Base-by-base conservation (phyloP, 1,140 invertebrate species). In the Drosophila repleta region DNA sequence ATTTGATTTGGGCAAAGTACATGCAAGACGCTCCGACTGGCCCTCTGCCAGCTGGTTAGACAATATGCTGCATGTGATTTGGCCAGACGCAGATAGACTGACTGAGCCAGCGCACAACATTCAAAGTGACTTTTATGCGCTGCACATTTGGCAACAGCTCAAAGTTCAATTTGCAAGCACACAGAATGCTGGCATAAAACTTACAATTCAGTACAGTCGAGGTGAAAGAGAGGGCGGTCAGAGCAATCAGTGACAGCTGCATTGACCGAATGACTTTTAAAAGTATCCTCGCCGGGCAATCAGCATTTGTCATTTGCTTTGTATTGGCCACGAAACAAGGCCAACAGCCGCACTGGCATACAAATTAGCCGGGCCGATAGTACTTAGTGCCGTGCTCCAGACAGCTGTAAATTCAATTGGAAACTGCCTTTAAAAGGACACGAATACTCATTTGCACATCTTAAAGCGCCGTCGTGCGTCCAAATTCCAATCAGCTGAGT, bases 161-260 rank as follows among this genome's bases (percentile, higher is more conserved):
- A 80, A 61, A 67, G 76, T 77, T 84, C 81, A 71, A 84, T 85
- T 84, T 84, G 81, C 81, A 80, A 80, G n/a, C n/a, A 85, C 60
- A 83, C 74, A 85, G 74, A 68, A 68, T 69, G 52, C 43, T 70
- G 57, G 57, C 70, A 85, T 77, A 72, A 71, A 85, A 71, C 61
- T 70, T 75, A 76, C 74, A 77, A 87, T 81, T 85, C 81, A 85
- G 74, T 81, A 58, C 39, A 26, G 39, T 8, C 18, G 3, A 21
- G 7, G 20, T 10, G 35, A 1, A 17, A 3, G 11, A 24, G 11
- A 1, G 29, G 10, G 18, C 1, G 26, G 10, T 11, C 13, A 45
- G 15, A 49, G 82, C 74, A 85, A 85, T 85, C 81, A 85, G 81
- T 74, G 81, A 77, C 81, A 85, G 81, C 81, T 87, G 81, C 81